phyloP scores from a whole-genome alignment of 2,888 invertebrate genomes.

The Myopa tessellatipennis region DNA sequence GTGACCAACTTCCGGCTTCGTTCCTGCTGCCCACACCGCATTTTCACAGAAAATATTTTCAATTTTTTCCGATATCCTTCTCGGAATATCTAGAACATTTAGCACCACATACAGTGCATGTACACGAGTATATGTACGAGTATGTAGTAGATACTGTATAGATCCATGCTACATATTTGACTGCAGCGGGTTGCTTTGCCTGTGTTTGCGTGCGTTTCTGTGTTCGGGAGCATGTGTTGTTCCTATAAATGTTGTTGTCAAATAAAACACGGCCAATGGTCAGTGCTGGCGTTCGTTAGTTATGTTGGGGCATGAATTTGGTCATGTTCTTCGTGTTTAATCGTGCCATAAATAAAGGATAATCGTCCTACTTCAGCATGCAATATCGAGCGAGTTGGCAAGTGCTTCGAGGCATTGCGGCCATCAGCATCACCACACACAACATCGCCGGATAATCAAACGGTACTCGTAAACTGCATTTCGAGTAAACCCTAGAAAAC shows the following conservation, averaged over 20 bases:
- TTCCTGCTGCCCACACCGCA: neutral
- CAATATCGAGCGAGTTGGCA: neutral
- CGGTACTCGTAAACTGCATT: too few species aligned
- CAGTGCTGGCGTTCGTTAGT: slow-evolving; percentile 16
- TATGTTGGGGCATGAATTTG: slow-evolving; percentile 49
- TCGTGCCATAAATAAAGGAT: slow-evolving; percentile 44
- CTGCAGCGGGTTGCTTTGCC: slow-evolving; percentile 1
- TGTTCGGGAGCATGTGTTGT: slow-evolving; percentile 9
- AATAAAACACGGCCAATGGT: slow-evolving; percentile 39
- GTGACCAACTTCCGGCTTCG: neutral
- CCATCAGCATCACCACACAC: too few species aligned
- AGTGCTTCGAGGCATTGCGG: neutral
- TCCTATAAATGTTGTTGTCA: slow-evolving; percentile 42
- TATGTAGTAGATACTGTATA: neutral
- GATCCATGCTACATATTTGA: slow-evolving; percentile 1
- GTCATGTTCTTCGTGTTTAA: slow-evolving; percentile 52
- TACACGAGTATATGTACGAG: too few species aligned
- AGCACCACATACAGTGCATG: neutral
- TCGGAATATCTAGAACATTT: neutral
- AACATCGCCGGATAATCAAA: too few species aligned
- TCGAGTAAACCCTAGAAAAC: too few species aligned
- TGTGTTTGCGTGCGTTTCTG: neutral
- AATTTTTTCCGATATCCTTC: neutral
- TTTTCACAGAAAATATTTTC: neutral
- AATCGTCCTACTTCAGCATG: neutral